Base-by-base conservation (phyloP, 2,888 invertebrate genomes). In the Phortica magna region DNA sequence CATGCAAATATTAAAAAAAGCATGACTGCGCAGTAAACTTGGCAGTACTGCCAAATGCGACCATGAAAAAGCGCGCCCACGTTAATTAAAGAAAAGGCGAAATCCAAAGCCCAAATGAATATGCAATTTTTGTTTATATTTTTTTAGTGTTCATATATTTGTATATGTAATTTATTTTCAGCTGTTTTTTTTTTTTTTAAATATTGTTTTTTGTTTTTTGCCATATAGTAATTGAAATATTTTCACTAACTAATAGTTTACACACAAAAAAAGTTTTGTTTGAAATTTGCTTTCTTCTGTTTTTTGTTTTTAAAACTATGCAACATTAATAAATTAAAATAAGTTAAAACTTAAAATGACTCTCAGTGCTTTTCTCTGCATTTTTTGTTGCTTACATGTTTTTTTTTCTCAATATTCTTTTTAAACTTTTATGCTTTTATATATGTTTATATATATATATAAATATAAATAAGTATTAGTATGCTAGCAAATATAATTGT, bases 191-290 rank as follows among this genome's bases (percentile, higher is more conserved):
- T 79, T 78, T 78, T 83, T 78, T 83, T 83, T 80, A 22, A 22
- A n/a, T 39, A 59, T 73, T 22, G 9, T 67, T 67, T 53, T 43
- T 59, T 67, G 31, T 43, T 59, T 17, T 82, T 85, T 85, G 80
- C 79, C 31, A 19, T 48, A 12, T 10, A 71, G 70, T 71, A 71
- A 71, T 71, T 71, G 70, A 71, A 71, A 71, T 53, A 43, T 53
- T 75, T 84, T 83, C 71, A 80, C 88, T 86, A 88, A 86, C 85
- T 88, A 86, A 87, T 85, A 85, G 83, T 82, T 88, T 87, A 82
- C 83, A 55, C 59, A 82, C 82, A 84, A 81, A 82, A 83, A 84
- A 84, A 80, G 81, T 83, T 72, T 82, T 75, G 77, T 83, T 81
- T 83, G 80, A 42, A 65, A 73, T 71, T 39, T 12, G 22, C 75